Conservation (phyloP, 2,888 invertebrate genomes). For the Hoplodrina ambigua region DNA sequence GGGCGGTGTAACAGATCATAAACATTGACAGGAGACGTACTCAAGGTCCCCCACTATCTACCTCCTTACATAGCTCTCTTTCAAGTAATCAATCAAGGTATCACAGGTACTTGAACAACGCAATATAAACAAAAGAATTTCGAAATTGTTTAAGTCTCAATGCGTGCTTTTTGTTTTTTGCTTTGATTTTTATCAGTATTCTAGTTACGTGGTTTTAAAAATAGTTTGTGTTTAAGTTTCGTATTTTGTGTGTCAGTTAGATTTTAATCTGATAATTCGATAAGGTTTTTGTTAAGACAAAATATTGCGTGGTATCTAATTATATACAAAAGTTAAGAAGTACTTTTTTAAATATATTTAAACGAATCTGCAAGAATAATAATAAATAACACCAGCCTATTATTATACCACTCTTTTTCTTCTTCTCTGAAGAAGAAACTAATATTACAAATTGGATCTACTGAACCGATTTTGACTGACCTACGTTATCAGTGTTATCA, state of each 20-base stretch:
- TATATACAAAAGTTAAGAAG: not conserved
- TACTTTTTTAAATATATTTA: not conserved
- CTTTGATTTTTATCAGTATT: slow-evolving; percentile 48
- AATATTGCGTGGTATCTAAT: slow-evolving; percentile 11
- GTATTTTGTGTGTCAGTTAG: slow-evolving; percentile 22
- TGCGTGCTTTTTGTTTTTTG: slow-evolving; percentile 48
- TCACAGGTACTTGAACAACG: slow-evolving; percentile 31
- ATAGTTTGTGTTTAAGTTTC: slow-evolving; percentile 13
- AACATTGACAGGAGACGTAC: slow-evolving; percentile 70
- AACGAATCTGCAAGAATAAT: too few species aligned
- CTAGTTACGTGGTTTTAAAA: slow-evolving; percentile 41
- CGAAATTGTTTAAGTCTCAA: slow-evolving; percentile 50
- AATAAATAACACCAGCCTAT: too few species aligned
- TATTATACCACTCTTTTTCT: too few species aligned
- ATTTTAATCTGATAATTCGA: slow-evolving; percentile 35
- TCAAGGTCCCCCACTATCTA: slow-evolving; percentile 58
- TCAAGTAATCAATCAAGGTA: slow-evolving; percentile 60
- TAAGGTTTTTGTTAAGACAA: slow-evolving; percentile 36
- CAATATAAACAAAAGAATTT: slow-evolving; percentile 57
- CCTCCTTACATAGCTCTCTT: slow-evolving; percentile 31
- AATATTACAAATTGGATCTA: too few species aligned
- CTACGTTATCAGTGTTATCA: too few species aligned
- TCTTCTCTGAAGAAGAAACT: too few species aligned
- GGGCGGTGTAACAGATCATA: slow-evolving; percentile 68
- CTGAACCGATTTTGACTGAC: too few species aligned